A percentile compares a stretch with the other conserved stretches of the same genome.
These are phyloP conservation scores for Phrynosoma blainvillii DNA, from an alignment of 2,113 vertebrate species.

Conservation along the genomic window DNA sequence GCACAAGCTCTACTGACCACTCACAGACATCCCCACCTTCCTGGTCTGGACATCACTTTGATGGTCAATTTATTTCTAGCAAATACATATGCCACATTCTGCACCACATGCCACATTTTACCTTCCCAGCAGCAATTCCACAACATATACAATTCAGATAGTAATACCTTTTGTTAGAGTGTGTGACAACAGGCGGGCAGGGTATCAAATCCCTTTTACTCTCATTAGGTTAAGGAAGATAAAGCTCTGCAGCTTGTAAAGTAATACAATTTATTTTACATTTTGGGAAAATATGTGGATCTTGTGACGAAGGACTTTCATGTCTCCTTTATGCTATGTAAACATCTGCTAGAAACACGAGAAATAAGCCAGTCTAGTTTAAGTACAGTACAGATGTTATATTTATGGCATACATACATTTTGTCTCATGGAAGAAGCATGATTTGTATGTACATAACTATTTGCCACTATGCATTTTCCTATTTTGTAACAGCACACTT, in stretches of 20 bases:
- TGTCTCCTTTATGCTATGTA: background rate
- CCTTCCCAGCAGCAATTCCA: background rate
- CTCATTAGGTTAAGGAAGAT: background rate
- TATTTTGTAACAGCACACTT: background rate
- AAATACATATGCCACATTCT: background rate
- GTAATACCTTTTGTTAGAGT: background rate
- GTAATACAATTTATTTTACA: background rate
- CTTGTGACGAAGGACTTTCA: background rate
- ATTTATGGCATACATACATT: accelerated
- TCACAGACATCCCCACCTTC: background rate
- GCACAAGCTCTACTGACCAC: background rate
- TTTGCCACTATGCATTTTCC: background rate
- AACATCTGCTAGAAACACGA: slow-evolving; percentile 32
- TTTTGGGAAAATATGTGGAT: slow-evolving; percentile 5
- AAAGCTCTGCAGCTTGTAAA: background rate
- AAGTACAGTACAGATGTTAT: slow-evolving; percentile 9
- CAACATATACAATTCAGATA: background rate
- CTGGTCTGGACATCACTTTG: background rate
- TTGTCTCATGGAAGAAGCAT: slow-evolving; percentile 21
- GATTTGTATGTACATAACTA: slow-evolving; percentile 22
- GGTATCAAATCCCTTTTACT: background rate
- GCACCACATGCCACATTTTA: background rate
- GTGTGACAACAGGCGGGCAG: background rate
- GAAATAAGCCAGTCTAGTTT: background rate
- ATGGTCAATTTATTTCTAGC: background rate